These are phyloP conservation scores for Lucifuga dentata DNA, from an alignment of 2,113 vertebrate genomes.

Conservation along the genomic window DNA sequence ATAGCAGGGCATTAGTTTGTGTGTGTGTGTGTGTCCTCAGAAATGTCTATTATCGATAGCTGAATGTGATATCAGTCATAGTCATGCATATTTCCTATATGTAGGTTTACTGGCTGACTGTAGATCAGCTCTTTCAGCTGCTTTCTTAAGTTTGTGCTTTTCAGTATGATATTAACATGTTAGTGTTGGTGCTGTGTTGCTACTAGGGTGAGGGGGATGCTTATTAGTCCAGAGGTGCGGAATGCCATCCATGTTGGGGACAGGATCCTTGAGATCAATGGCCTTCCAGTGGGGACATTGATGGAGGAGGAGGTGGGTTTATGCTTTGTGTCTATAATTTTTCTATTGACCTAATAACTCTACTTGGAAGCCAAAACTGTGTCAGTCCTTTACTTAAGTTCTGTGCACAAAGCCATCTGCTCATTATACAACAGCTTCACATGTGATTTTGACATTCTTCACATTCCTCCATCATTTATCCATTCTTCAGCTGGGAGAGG, in stretches of 20 bases:
- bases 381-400: conserved; percentile 19
- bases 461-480: conserved; percentile 50
- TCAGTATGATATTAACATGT: conserved; percentile 21
- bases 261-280: conserved; percentile 96
- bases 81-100: not conserved
- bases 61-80: not conserved
- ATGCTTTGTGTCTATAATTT: not conserved
- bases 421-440: conserved; percentile 6
- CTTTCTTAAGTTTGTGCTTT: too few relatives aligned
- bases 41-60: conserved; percentile 12
- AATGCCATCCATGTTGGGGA: conserved; percentile 96
- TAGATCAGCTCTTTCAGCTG: too few relatives aligned
- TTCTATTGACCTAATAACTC: too few relatives aligned
- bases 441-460: conserved; percentile 46
- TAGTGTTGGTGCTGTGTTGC: conserved; percentile 22
- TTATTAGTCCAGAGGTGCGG: conserved; percentile 92
- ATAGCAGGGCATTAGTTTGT: conserved; percentile 9
- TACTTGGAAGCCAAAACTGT: too few relatives aligned
- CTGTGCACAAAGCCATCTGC: conserved; percentile 14
- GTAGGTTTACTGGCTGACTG: not conserved
- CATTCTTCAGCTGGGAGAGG: conserved; percentile 63
- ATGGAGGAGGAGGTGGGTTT: conserved; percentile 89
- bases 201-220: conserved; percentile 91
- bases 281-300: conserved; percentile 88
- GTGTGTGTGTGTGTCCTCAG: not conserved